These are phyloP conservation scores for Oreochromis niloticus DNA, from an alignment of 2,113 vertebrate species.

Conservation along the genomic window DNA sequence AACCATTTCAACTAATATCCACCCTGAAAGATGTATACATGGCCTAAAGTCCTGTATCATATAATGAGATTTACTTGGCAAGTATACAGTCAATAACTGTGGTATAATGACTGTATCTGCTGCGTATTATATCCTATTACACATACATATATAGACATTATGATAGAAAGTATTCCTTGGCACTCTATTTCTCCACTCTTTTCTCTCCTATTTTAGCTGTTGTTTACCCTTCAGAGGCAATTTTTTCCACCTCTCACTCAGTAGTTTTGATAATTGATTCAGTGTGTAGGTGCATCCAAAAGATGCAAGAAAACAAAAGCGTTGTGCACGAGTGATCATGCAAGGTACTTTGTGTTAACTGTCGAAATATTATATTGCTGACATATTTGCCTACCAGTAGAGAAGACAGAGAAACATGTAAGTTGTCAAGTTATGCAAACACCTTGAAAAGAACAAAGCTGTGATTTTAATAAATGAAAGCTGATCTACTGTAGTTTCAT, in stretches of 20 bases:
- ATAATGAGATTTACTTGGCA: background rate
- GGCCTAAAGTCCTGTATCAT: background rate
- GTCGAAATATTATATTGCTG: background rate
- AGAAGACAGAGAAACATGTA: background rate
- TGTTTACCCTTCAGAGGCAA: background rate
- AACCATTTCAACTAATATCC: background rate
- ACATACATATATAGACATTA: background rate
- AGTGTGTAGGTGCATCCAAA: background rate
- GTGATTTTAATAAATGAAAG: background rate
- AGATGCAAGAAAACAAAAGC: background rate
- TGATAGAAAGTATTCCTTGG: background rate
- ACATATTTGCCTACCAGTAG: background rate
- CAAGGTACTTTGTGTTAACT: background rate
- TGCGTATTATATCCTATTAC: background rate
- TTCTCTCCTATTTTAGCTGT: background rate
- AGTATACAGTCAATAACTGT: background rate
- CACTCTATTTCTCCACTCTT: background rate
- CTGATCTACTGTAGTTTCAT: background rate
- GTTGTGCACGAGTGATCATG: background rate
- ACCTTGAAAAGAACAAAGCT: background rate
- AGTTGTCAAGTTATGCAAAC: background rate
- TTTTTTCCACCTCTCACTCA: background rate
- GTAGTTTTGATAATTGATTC: background rate
- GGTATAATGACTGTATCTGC: background rate
- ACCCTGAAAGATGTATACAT: background rate